Evolutionary conservation across 2,888 invertebrate species (phyloP).

Genomic region (Cheilosia vernalis): DNA sequence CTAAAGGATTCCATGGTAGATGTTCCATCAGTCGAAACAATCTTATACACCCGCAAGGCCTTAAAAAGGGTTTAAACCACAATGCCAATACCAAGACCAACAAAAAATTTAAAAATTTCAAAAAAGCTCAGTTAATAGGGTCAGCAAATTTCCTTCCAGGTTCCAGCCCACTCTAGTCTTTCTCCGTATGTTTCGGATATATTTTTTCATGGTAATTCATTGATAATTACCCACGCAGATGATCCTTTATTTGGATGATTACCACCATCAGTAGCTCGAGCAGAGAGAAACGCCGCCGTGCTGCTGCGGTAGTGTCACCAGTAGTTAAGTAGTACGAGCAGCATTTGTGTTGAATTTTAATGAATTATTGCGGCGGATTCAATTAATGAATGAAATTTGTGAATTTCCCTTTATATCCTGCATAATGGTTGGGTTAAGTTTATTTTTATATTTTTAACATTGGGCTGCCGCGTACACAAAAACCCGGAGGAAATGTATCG

Average conservation of each 20-base stretch:
- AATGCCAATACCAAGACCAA: too few relatives aligned
- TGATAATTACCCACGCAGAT: conserved; percentile 70
- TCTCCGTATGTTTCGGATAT: background rate
- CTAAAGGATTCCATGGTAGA: too few relatives aligned
- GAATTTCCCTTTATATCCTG: conserved; percentile 56
- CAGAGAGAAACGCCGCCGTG: conserved; percentile 20
- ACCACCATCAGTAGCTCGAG: conserved; percentile 45
- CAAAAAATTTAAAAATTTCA: too few relatives aligned
- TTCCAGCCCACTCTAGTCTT: background rate
- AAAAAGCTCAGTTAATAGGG: too few relatives aligned
- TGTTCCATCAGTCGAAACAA: too few relatives aligned
- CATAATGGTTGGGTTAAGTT: conserved; percentile 58
- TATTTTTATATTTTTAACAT: conserved; percentile 51
- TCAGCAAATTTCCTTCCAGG: background rate
- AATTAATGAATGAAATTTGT: conserved; percentile 74
- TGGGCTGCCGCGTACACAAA: conserved; percentile 14
- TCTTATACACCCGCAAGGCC: too few relatives aligned
- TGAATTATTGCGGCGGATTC: conserved; percentile 74
- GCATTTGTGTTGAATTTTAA: conserved; percentile 73
- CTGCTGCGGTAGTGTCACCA: conserved; percentile 15
- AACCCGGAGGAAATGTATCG: conserved; percentile 28
- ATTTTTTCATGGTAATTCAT: conserved; percentile 41
- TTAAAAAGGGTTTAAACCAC: too few relatives aligned
- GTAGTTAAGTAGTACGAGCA: conserved; percentile 7
- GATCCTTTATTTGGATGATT: conserved; percentile 66